Base-by-base conservation (phyloP, 2,113 vertebrate genomes). In the Numida meleagris region DNA sequence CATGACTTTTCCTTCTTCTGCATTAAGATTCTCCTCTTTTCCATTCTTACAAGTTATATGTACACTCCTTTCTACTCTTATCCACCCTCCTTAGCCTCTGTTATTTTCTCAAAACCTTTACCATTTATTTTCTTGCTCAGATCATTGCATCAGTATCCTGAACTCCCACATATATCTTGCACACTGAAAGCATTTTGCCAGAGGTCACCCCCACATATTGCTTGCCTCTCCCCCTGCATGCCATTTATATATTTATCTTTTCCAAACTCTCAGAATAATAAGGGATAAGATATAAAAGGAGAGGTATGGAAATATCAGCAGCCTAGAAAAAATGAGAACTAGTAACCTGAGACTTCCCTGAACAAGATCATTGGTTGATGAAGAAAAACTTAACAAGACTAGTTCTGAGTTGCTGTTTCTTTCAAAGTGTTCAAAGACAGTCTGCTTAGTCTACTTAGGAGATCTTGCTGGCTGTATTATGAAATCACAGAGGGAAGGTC, bases 151-250 rank as follows among this genome's bases (percentile, higher is more conserved):
- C 33, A 67, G 20, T 71, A 46, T 67, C 46, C 29, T 55, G 7
- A 66, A 53, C 8, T 76, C 14, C 14, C 12, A 43, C 31, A 38
- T 0, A 59, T 21, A 42, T 42, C 24, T 75, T 42, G 4, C 13
- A 61, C 1, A 3, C 4, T 71, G 45, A 25, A 82, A 58, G 2
- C 3, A 6, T 76, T 93, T 82, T 65, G 17, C 25, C 14, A 57
- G 23, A 57, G 7, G 14, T 14, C 4, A 0, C 46, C 23, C 63
- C 23, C 8, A 7, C 1, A 1, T 45, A 25, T 2, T 36, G 19
- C 1, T 4, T 67, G 13, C 43, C 20, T 38, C 10, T 2, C 12
- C 8, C 12, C 10, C 8, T 12, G 36, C 10, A 17, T 24, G 40
- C 9, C 15, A 18, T 58, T 24, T 50, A 82, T 12, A 25, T 4